Percentiles rank a stretch among this genome's conserved stretches.
These are phyloP conservation scores for Megalops cyprinoides DNA, from an alignment of 2,797 vertebrate genomes.

Conservation along the genomic window DNA sequence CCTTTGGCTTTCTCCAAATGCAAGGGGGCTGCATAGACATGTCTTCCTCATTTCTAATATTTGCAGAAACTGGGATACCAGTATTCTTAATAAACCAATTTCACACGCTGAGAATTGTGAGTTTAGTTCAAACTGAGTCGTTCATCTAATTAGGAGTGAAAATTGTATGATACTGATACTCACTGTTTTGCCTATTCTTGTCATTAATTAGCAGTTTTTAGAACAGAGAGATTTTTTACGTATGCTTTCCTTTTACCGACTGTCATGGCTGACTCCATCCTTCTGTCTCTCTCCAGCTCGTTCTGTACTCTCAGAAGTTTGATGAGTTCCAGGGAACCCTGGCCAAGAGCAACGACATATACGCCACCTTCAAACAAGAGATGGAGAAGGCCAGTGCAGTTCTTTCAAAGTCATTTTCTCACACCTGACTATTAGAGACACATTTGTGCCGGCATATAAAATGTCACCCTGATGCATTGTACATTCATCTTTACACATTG, in stretches of 20 bases:
- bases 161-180: not conserved
- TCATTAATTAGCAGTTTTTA: not conserved
- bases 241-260: not conserved
- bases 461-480: not conserved
- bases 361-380: constrained; percentile 90
- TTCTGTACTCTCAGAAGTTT: constrained; percentile 92
- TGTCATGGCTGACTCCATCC: not conserved
- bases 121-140: not conserved
- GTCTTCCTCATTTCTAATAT: not conserved
- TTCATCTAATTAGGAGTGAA: not conserved
- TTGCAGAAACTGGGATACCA: not conserved
- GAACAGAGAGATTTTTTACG: not conserved
- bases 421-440: not conserved
- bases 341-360: constrained; percentile 95
- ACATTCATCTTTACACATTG: not conserved
- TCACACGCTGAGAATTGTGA: not conserved
- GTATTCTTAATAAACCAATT: not conserved
- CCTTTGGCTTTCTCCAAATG: too few relatives aligned
- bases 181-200: not conserved
- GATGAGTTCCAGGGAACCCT: constrained; percentile 95
- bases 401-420: not conserved
- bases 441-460: not conserved
- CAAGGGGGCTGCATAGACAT: not conserved
- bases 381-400: constrained; percentile 89
- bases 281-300: constrained; percentile 72